Conservation (phyloP, 2,113 vertebrate species). For the Boulengeromyrus knoepffleri region DNA sequence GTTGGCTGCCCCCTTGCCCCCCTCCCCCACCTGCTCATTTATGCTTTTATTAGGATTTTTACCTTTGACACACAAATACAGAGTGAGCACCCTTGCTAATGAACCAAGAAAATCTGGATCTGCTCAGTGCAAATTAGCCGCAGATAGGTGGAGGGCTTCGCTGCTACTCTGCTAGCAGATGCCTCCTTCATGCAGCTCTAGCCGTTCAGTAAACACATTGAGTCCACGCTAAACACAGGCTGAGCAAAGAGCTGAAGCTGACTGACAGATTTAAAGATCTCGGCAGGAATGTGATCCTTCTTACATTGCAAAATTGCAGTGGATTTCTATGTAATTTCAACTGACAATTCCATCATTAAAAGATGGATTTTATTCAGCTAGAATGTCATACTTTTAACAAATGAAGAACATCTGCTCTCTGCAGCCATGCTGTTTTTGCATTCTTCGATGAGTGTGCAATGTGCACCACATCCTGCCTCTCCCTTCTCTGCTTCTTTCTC, state of each 20-base stretch:
- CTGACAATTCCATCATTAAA: not conserved
- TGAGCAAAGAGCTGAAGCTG: not conserved
- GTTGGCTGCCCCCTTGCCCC: not conserved
- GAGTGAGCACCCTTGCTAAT: not conserved
- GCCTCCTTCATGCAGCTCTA: not conserved
- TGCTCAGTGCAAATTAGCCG: not conserved
- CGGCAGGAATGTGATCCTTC: not conserved
- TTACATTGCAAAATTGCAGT: not conserved
- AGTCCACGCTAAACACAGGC: not conserved
- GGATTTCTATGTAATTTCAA: not conserved
- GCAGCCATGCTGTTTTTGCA: conserved; percentile 2
- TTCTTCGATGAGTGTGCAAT: conserved; percentile 8
- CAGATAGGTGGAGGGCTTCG: not conserved
- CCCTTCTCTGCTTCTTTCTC: not conserved
- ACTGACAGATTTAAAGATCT: not conserved
- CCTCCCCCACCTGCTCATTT: not conserved
- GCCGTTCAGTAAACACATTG: not conserved
- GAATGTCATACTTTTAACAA: not conserved
- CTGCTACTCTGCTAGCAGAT: not conserved
- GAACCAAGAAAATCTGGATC: not conserved
- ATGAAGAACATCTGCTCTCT: not conserved
- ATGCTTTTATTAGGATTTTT: not conserved
- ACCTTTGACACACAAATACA: not conserved
- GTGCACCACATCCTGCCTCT: not conserved
- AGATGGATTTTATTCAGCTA: not conserved